Base-by-base conservation (phyloP, 2,888 invertebrate genomes). In the Mythimna vitellina region DNA sequence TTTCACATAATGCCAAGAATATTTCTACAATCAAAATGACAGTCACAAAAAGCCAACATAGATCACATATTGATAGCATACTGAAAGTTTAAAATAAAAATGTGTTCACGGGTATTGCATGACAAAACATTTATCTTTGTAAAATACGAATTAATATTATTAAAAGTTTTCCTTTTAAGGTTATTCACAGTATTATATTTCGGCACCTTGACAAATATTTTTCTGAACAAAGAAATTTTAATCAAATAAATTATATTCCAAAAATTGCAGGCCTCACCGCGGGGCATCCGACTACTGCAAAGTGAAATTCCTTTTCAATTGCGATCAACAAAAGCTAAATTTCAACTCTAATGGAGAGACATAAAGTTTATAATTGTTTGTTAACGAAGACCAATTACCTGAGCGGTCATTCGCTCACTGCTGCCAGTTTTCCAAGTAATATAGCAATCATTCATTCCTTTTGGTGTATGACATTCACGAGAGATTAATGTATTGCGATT, bases 381-480 rank as follows among this genome's bases (percentile, higher is more conserved):
- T 58, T 66, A 54, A 64, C 53, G 56, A 62, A 72, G 38, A 25
- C 82, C 81, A 86, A 86, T 86, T 86, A 86, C 86, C 86, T 86
- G 84, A 62, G 54, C 61, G 71, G 75, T 74, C 76, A 82, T 75
- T 74, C 67, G 76, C 61, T 72, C 69, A 73, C 74, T 76, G 65
- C 35, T 46, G 70, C 65, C 77, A 78, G 84, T 82, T 84, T 89
- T 89, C 89, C 86, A 66, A 84, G 88, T 88, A 89, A 87, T 84
- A 87, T 81, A 86, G 88, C 84, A 80, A 88, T 89, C 85, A 87
- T 81, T 89, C 88, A 89, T 89, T 85, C 82, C 86, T 86, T 83
- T 85, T 85, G 78, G 76, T 81, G 74, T 76, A 73, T 77, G 85
- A 85, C 80, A 77, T 78, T 76, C 70, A 53, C 76, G 87, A 88